Evolutionary conservation across 2,797 vertebrate genomes (phyloP), one percentile per base, ranked within the genome.

Genomic region (Sebastes jordani): DNA sequence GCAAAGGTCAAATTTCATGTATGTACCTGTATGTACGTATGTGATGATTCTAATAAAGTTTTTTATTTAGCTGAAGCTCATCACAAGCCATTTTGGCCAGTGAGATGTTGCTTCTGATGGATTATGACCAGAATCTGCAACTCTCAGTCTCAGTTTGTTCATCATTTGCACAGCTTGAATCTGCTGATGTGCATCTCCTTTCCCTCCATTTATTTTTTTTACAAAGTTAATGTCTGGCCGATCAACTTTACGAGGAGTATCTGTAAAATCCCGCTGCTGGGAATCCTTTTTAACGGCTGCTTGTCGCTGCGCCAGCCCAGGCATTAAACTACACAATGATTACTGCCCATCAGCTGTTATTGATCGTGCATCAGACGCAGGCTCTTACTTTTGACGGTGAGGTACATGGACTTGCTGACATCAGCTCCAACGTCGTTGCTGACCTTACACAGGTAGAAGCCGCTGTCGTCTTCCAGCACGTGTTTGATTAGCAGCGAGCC

Each of bases 391-490:
- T 94, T 94, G 84, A 95, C 90, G 46, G 98, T 99, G 97, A 99
- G 98, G 96, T 99, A 99, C 99, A 99, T 99, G 97, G 98, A 99
- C 96, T 99, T 99, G 98, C 99, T 99, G 97, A 99, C 98, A 93
- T 99, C 99, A 66, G 99, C 98, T 94, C 98, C 99, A 95, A 99
- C 99, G 92, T 99, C 98, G 93, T 99, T 99, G 97, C 98, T 99
- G 98, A 99, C 99, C 95, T 99, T 99, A 96, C 99, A 99, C 93
- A 99, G 97, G 95, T 99, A 99, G 95, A 99, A 99, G 91, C 98
- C 99, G 58, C 96, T 98, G 96, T 99, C 99, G 80, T 99, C 99
- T 86, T 99, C 98, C 93, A 99, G 95, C 46, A 99, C 98, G 0
- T 99, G 99, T 88, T 99, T 99, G 87, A 99, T 99, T 81, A 99